Base-by-base conservation (phyloP, 2,888 invertebrate genomes). In the Drepanosiphum platanoidis region DNA sequence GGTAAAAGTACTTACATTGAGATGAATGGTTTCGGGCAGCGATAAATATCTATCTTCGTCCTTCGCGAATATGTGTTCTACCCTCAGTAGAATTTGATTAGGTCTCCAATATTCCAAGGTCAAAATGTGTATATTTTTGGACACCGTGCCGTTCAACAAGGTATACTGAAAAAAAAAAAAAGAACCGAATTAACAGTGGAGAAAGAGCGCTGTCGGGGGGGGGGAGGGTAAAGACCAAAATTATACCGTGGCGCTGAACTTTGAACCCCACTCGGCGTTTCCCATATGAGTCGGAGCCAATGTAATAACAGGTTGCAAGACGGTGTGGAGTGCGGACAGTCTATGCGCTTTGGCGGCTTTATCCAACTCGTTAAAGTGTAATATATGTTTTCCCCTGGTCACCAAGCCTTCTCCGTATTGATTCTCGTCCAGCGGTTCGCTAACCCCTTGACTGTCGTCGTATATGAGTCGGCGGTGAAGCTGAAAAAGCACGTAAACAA, bases 381-480 rank as follows among this genome's bases (percentile, higher is more conserved):
- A 80, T 3, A 87, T 86, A 87, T 92, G 92, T 32, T 90, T 91
- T 0, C 93, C 93, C 61, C 91, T 90, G 1, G 92, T 91, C 0
- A 92, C 91, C 22, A 93, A 88, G 0, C 93, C 93, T 0, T 90
- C 89, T 0, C 92, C 92, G 87, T 90, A 90, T 2, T 91, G 92
- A 42, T 91, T 91, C 88, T 95, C 95, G 88, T 94, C 93, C 32
- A 95, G 88, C 0, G 94, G 90, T 89, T 95, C 94, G 52, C 92
- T 93, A 0, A 95, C 92, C 0, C 95, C 95, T 87, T 93, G 93
- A 0, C 92, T 92, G 88, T 95, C 95, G 88, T 95, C 95, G 72
- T 92, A 90, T 3, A 94, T 89, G 1, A 93, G 89, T 86, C 94
- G 90, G 86, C 95, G 91, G 88, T 95, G 94, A 0, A 94, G 89